Conservation (phyloP, 2,888 invertebrate genomes). For the Metacarcinus magister region DNA sequence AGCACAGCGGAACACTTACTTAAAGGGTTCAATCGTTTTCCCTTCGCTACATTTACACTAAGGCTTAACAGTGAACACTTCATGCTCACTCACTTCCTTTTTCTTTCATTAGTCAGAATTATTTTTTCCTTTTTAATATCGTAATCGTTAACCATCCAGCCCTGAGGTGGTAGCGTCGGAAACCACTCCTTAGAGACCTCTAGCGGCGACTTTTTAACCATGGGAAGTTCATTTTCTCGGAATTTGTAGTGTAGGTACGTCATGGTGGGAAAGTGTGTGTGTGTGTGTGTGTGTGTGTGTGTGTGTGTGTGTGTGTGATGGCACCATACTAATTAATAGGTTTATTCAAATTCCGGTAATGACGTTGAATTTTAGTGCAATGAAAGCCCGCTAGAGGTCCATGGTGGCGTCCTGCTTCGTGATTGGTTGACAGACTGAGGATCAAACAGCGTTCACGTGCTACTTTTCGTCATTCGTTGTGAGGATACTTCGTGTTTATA, state of each 20-base stretch:
- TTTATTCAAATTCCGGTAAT: neutral
- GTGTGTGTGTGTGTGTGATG: neutral
- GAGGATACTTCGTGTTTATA: neutral
- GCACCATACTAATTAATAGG: neutral
- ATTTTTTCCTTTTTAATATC: neutral
- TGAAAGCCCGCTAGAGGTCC: neutral
- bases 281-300: neutral
- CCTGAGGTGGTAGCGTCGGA: neutral
- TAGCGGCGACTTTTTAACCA: neutral
- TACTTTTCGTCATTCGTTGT: neutral
- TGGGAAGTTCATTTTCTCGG: neutral
- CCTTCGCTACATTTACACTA: neutral
- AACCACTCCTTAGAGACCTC: neutral
- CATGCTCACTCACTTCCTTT: neutral
- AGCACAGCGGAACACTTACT: neutral
- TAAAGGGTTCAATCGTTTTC: neutral
- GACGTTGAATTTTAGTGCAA: neutral
- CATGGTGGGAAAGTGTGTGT: neutral
- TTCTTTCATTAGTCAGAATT: neutral
- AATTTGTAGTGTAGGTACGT: neutral
- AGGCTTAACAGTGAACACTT: neutral
- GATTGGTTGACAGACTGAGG: neutral
- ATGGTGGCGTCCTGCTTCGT: neutral
- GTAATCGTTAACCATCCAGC: neutral
- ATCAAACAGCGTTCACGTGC: neutral